Evolutionary conservation across 2,113 vertebrate species (phyloP), one percentile per base, ranked within the genome.

Genomic region (Centropus bengalensis): DNA sequence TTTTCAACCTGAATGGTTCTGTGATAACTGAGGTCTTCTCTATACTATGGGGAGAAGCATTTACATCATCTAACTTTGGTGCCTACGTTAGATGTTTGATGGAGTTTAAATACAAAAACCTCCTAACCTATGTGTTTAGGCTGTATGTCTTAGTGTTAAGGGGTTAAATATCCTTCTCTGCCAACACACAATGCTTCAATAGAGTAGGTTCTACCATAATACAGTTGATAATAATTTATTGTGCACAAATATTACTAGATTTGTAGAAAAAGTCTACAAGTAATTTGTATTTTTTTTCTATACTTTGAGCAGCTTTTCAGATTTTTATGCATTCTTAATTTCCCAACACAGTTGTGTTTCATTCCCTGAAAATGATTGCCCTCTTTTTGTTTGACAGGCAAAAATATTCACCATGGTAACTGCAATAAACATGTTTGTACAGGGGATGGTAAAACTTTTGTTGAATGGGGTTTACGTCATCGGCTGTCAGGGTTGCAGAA

Each of bases 401-500:
- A 75, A 86, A 86, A 89, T 23, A 36, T 30, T 74, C 63, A 23
- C 68, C 14, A 3, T 24, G 33, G n/a, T 82, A 75, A 68, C n/a
- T 0, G 5, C 64, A 52, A 49, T 76, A 91, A 94, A 75, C 47
- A 32, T 62, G 66, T 94, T 96, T 94, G 71, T 66, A 27, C 28
- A 90, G 23, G 1, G 10, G 63, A 24, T 63, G 59, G 64, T 73
- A 68, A 84, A 88, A 73, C 58, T 78, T 77, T 12, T 33, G 1
- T 26, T 2, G 6, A 63, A 14, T 19, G 58, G 28, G 33, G 36
- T 76, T 88, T 81, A 47, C 40, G 10, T 80, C 92, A 60, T 91
- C 82, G 94, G 84, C 98, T 98, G 98, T 96, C 97, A 98, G 97
- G 97, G 97, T 97, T 93, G 95, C 96, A 97, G 97, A 97, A 97